Percentiles rank a stretch among this genome's conserved stretches.
Conservation (phyloP, 2,113 vertebrate species). For the Cryptotis parvus region DNA sequence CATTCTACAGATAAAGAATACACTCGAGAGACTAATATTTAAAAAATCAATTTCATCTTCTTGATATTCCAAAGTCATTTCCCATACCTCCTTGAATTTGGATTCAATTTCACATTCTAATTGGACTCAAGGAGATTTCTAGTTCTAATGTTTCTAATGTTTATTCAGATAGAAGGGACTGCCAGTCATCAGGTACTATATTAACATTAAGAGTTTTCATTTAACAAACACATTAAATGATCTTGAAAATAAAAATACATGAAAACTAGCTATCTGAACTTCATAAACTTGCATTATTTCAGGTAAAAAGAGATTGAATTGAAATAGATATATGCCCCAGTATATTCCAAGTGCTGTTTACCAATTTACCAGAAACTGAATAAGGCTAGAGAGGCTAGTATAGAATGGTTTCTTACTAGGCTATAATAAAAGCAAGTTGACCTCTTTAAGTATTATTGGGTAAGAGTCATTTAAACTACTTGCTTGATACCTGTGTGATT, state of each 20-base stretch:
- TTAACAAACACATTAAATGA: not conserved
- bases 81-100: not conserved
- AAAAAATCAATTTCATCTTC: slow-evolving; percentile 41
- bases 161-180: not conserved
- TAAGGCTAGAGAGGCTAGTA: accelerated
- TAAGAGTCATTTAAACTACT: not conserved
- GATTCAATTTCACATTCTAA: slow-evolving; percentile 28
- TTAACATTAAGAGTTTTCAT: slow-evolving; percentile 23
- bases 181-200: not conserved
- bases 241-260: slow-evolving; percentile 12
- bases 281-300: not conserved
- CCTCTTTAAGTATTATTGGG: not conserved
- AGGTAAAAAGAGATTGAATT: not conserved
- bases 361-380: not conserved
- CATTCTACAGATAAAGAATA: not conserved
- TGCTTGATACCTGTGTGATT: not conserved
- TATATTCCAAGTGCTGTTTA: not conserved
- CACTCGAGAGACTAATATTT: not conserved
- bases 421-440: not conserved
- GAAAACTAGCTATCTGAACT: not conserved
- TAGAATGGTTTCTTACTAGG: accelerated
- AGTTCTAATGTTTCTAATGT: not conserved
- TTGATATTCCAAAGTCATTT: slow-evolving; percentile 50
- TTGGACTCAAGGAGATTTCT: not conserved
- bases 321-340: not conserved